Evolutionary conservation across 1,140 invertebrate genomes (phyloP).

Genomic region (Ruditapes philippinarum): DNA sequence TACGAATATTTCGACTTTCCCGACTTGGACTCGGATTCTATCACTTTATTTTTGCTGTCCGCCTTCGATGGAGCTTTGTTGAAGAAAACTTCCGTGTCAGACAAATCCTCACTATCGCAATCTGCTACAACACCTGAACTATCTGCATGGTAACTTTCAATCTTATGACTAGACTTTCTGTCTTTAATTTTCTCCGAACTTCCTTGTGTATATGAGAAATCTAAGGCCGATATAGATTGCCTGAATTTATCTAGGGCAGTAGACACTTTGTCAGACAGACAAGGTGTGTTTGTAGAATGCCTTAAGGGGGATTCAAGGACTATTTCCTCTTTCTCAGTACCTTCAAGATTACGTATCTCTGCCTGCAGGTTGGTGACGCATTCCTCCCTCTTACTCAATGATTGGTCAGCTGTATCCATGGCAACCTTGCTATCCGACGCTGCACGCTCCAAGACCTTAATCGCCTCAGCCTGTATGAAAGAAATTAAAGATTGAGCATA

Average conservation of each 20-base stretch:
- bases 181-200: neutral
- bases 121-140: constrained; percentile 58
- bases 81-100: constrained; percentile 48
- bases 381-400: constrained; percentile 66
- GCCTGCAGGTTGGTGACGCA: constrained; percentile 51
- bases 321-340: constrained; percentile 42
- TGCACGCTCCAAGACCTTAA: constrained; percentile 69
- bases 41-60: no score
- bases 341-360: constrained; percentile 55
- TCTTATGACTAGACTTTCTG: neutral
- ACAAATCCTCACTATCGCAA: constrained; percentile 59
- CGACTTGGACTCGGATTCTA: neutral
- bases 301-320: constrained; percentile 39
- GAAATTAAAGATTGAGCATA: neutral
- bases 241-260: constrained; percentile 36
- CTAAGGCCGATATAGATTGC: constrained; percentile 14
- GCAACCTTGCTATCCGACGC: constrained; percentile 74
- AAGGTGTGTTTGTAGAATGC: neutral
- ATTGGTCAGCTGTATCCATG: constrained; percentile 70
- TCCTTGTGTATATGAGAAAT: constrained; percentile 30
- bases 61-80: neutral
- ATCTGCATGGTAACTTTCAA: constrained; percentile 15
- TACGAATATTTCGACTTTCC: neutral
- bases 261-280: neutral
- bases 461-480: constrained; percentile 66